A percentile compares a stretch with the other conserved stretches of the same genome.
phyloP scores from a whole-genome alignment of 2,888 invertebrate genomes.

The Elmis aenea region DNA sequence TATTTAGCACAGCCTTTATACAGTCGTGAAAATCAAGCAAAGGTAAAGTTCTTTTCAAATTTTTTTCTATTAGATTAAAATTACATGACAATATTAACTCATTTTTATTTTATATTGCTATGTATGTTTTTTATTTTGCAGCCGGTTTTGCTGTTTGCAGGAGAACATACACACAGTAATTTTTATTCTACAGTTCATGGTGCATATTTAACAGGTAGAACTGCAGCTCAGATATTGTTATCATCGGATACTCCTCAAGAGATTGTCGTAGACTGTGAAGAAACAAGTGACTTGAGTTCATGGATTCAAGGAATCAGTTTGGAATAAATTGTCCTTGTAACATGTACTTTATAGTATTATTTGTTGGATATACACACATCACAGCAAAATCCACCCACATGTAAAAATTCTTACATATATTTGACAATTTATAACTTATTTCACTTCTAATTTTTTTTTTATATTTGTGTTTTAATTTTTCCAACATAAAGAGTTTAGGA shows the following conservation, averaged over 20 bases:
- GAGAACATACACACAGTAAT: conserved; percentile 91
- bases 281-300: conserved; percentile 75
- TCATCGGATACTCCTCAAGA: conserved; percentile 57
- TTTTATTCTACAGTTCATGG: conserved; percentile 96
- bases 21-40: conserved; percentile 63
- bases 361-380: too few species aligned
- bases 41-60: conserved; percentile 48
- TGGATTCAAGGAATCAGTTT: conserved; percentile 86
- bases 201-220: conserved; percentile 82
- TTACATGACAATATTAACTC: conserved; percentile 1
- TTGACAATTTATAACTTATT: too few species aligned
- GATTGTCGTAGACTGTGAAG: conserved; percentile 66
- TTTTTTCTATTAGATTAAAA: conserved; percentile 1
- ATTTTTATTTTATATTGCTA: too few species aligned
- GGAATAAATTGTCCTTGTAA: conserved; percentile 46
- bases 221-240: conserved; percentile 70
- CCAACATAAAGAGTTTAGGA: too few species aligned
- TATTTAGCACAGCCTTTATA: conserved; percentile 79
- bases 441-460: too few species aligned
- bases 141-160: conserved; percentile 85
- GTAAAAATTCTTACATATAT: too few species aligned
- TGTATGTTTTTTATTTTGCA: too few species aligned
- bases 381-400: too few species aligned
- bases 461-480: too few species aligned
- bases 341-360: too few species aligned